Evolutionary conservation across 2,888 invertebrate genomes (phyloP).

Genomic region (Tipula helvola): DNA sequence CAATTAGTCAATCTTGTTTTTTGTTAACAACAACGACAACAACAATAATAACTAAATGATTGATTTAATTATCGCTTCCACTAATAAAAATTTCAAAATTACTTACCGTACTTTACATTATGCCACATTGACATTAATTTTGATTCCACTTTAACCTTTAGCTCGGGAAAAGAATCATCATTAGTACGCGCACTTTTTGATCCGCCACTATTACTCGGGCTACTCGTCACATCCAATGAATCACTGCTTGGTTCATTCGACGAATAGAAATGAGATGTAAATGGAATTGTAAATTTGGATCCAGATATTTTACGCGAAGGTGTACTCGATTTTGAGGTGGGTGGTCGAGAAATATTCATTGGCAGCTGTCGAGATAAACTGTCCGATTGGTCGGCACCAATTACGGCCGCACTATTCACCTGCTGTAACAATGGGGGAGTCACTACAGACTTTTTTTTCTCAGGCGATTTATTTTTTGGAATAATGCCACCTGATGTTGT

Average conservation of each 20-base stretch:
- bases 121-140: slow-evolving; percentile 81
- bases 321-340: slow-evolving; percentile 18
- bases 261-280: slow-evolving; percentile 29
- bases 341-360: background rate
- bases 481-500: slow-evolving; percentile 16
- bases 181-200: slow-evolving; percentile 25
- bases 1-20: background rate
- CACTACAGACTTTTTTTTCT: background rate
- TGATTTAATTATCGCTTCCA: background rate
- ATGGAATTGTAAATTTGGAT: slow-evolving; percentile 33
- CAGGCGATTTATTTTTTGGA: slow-evolving; percentile 12
- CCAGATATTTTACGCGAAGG: slow-evolving; percentile 35
- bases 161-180: slow-evolving; percentile 36
- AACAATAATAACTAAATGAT: background rate
- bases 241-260: slow-evolving; percentile 17
- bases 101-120: slow-evolving; percentile 72
- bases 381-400: background rate
- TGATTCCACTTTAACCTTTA: slow-evolving; percentile 67
- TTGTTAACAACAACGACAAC: background rate
- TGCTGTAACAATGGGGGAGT: background rate
- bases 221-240: slow-evolving; percentile 15
- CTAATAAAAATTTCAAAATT: slow-evolving; percentile 12
- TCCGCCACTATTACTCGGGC: slow-evolving; percentile 25
- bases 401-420: background rate
- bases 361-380: background rate